Conservation (phyloP, 2,113 vertebrate species). For the Melierax canorus region DNA sequence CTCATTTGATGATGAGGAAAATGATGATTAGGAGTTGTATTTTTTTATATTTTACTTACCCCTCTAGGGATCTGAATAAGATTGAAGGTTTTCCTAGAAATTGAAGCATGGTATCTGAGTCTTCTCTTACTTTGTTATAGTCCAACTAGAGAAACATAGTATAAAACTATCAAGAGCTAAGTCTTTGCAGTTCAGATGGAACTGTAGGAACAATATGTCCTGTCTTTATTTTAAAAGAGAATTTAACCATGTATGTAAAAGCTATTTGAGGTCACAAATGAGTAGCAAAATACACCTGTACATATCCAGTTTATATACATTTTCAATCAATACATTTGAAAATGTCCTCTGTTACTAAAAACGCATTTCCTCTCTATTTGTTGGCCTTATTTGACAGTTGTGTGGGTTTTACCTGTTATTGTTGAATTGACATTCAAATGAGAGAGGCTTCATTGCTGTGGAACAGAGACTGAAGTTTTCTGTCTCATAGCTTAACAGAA, state of each 20-base stretch:
- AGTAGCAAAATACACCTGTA: neutral
- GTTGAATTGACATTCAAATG: neutral
- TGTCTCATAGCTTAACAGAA: neutral
- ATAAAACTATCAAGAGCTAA: neutral
- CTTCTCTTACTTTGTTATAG: neutral
- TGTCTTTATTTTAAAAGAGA: neutral
- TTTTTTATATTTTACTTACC: neutral
- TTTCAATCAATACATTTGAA: neutral
- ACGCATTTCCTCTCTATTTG: neutral
- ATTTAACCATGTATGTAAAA: neutral
- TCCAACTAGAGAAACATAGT: neutral
- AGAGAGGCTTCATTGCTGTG: neutral
- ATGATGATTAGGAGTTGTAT: conserved; percentile 76
- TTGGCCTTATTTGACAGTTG: neutral
- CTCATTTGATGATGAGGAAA: conserved; percentile 90
- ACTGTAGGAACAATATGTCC: neutral
- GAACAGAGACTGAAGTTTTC: neutral
- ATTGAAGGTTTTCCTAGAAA: neutral
- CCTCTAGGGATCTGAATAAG: neutral
- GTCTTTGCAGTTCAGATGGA: neutral
- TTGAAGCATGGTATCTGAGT: neutral
- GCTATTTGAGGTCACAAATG: neutral
- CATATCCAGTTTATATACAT: neutral
- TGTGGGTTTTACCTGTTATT: neutral
- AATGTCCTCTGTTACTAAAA: neutral